phyloP scores from a whole-genome alignment of 1,140 invertebrate genomes.

The Lysiphlebus fabarum region DNA sequence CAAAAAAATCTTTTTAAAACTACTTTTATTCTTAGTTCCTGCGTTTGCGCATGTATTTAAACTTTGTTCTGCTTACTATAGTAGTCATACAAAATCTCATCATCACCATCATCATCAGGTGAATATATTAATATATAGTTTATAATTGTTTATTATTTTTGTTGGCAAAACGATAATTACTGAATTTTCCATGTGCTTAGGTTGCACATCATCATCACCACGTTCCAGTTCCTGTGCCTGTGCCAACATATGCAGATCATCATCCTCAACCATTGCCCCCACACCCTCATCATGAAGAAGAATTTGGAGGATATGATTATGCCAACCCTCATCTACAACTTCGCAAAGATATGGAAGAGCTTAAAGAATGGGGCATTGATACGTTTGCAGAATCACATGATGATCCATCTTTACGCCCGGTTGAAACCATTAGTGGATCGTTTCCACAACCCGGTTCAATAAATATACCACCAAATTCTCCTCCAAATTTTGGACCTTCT shows the following conservation, averaged over 20 bases:
- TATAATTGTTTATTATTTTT: not conserved
- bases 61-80: constrained; percentile 76
- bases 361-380: constrained; percentile 53
- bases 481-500: constrained; percentile 29
- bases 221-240: constrained; percentile 54
- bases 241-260: constrained; percentile 35
- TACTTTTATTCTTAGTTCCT: constrained; percentile 76
- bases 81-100: constrained; percentile 67
- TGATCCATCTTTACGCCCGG: constrained; percentile 25
- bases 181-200: constrained; percentile 37
- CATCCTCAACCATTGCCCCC: constrained; percentile 34
- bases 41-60: constrained; percentile 79
- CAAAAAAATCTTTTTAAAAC: constrained; percentile 77
- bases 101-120: constrained; percentile 74
- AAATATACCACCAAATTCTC: constrained; percentile 1
- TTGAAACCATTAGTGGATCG: constrained; percentile 2
- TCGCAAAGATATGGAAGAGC: constrained; percentile 50
- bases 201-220: constrained; percentile 59
- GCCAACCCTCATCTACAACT: constrained; percentile 48
- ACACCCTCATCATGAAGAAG: constrained; percentile 38
- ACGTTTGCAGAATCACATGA: constrained; percentile 43
- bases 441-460: not conserved
- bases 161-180: not conserved
- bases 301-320: constrained; percentile 46
- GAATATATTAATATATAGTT: constrained; percentile 16